Base-by-base conservation (phyloP, 2,888 invertebrate species). In the Byasa hedistus region DNA sequence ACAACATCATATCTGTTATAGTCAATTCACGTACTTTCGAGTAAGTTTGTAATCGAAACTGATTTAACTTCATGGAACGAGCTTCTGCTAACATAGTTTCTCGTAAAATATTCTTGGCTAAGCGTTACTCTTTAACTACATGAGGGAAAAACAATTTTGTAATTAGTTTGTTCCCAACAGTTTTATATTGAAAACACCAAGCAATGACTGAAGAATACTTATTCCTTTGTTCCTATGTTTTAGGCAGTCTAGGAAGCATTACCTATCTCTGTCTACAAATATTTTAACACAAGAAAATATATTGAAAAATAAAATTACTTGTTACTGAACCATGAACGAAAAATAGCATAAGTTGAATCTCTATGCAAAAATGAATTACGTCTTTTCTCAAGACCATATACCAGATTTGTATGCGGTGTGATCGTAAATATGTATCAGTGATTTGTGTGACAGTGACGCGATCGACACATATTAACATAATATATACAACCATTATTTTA, bases 31-130 rank as follows among this genome's bases (percentile, higher is more conserved):
- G 48, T 48, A 24, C 19, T 17, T 17, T 17, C 24, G 48, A 24
- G 44, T 17, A 44, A 27, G 23, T 59, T 59, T 48, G 44, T n/a
- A 59, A 59, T 8, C 5, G n/a, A 44, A 48, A 48, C 44, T 24
- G 39, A 59, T 24, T 59, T 22, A 58, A 39, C 23, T 39, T 44
- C 15, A 7, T 3, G 8, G 59, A 23, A n/a, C 5, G n/a, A 36
- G 36, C 3, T n/a, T 3, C 22, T 8, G 21, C 0, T 17, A 36
- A 22, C 36, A 15, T 19, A 44, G 24, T 44, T 48, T 59, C 19
- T 3, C 59, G 24, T 59, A 48, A 44, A 19, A 24, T 23, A 59
- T 24, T 59, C 48, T 59, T 21, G 24, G 48, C n/a, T 5, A 48
- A 4, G 3, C 48, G 10, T 27, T 27, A 27, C 27, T 3, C 27